These are phyloP conservation scores for Micromesistius poutassou DNA, from an alignment of 2,797 vertebrate genomes.

Conservation along the genomic window DNA sequence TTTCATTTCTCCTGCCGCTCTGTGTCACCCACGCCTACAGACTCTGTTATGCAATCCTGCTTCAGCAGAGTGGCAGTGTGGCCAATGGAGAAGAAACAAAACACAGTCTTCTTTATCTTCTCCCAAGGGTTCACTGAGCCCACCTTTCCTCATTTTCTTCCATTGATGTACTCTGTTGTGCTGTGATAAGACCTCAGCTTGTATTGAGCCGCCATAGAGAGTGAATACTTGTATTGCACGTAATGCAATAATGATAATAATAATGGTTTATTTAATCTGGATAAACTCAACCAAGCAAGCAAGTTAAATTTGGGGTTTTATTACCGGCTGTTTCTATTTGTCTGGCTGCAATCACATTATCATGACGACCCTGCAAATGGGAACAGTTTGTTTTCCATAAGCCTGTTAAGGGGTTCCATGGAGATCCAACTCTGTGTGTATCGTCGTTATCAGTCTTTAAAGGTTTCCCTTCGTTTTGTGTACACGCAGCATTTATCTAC, in stretches of 20 bases:
- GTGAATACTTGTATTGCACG: neutral
- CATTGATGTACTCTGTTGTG: neutral
- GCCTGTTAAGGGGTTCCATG: constrained; percentile 47
- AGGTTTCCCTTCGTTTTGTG: constrained; percentile 44
- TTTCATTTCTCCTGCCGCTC: constrained; percentile 51
- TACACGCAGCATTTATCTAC: constrained; percentile 48
- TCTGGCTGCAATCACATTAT: constrained; percentile 17
- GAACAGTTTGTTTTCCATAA: constrained; percentile 47
- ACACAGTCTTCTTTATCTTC: neutral
- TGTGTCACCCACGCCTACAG: constrained; percentile 45
- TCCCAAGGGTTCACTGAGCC: constrained; percentile 9
- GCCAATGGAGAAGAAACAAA: neutral
- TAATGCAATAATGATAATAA: neutral
- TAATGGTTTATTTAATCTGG: neutral
- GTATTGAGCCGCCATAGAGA: constrained; percentile 32
- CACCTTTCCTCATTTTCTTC: neutral
- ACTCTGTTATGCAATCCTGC: constrained; percentile 50
- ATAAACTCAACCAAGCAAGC: constrained; percentile 9
- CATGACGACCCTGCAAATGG: constrained; percentile 11
- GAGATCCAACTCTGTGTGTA: constrained; percentile 27
- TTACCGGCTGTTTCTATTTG: constrained; percentile 8
- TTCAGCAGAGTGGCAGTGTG: constrained; percentile 13
- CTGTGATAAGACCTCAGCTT: constrained; percentile 19
- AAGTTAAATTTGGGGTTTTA: constrained; percentile 22
- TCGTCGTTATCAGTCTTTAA: constrained; percentile 26